phyloP scores from a whole-genome alignment of 2,113 vertebrate species.

The Tupaia tana region DNA sequence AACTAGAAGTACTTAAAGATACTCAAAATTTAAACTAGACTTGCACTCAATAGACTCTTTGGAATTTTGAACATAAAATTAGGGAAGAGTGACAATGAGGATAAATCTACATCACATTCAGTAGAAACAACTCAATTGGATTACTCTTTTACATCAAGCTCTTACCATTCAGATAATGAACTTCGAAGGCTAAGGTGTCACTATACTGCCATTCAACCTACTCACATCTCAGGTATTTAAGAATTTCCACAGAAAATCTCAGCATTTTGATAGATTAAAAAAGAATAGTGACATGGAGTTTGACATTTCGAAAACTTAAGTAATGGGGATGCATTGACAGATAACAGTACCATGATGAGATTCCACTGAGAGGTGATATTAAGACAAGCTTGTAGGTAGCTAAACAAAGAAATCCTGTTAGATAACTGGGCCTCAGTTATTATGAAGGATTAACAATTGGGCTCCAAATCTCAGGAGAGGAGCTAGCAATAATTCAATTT shows the following conservation, averaged over 20 bases:
- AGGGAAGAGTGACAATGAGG: neutral
- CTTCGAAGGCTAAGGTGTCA: slow-evolving; percentile 30
- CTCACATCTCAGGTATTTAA: slow-evolving; percentile 41
- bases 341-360: neutral
- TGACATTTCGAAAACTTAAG: slow-evolving; percentile 67
- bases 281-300: slow-evolving; percentile 30
- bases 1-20: slow-evolving; percentile 33
- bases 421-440: neutral
- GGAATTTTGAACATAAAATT: slow-evolving; percentile 57
- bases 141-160: slow-evolving; percentile 23
- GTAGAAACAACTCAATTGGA: slow-evolving; percentile 42
- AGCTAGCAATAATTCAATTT: slow-evolving; percentile 38
- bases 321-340: slow-evolving; percentile 30
- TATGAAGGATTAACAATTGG: slow-evolving; percentile 20
- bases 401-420: slow-evolving; percentile 38
- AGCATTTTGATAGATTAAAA: slow-evolving; percentile 53
- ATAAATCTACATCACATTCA: slow-evolving; percentile 44
- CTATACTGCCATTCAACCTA: slow-evolving; percentile 37
- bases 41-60: slow-evolving; percentile 20
- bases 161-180: slow-evolving; percentile 38
- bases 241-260: slow-evolving; percentile 24
- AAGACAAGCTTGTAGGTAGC: slow-evolving; percentile 6
- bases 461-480: slow-evolving; percentile 16
- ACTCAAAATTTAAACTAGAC: slow-evolving; percentile 23
- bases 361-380: slow-evolving; percentile 9